Conservation (phyloP, 2,113 vertebrate genomes). For the Ibidorhyncha struthersii region DNA sequence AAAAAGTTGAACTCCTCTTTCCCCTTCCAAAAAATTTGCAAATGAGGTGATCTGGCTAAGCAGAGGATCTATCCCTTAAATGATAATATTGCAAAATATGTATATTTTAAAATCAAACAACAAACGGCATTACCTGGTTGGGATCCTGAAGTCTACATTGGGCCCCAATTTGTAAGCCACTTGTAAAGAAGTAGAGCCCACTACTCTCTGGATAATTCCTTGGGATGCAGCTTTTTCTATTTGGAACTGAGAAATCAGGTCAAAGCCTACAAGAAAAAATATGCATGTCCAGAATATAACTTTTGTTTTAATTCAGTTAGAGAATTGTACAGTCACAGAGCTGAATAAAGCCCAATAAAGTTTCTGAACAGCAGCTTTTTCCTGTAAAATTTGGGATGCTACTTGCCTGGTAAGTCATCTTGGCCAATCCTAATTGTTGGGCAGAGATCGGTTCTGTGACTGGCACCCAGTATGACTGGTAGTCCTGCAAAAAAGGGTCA, state of each 20-base stretch:
- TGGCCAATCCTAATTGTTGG: conserved; percentile 79
- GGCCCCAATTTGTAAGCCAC: conserved; percentile 84
- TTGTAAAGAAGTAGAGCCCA: conserved; percentile 80
- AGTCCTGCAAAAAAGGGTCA: conserved; percentile 75
- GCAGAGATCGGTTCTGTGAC: conserved; percentile 76
- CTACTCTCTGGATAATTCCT: conserved; percentile 79
- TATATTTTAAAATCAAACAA: not conserved
- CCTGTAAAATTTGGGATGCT: not conserved
- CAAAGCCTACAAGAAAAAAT: conserved; percentile 78
- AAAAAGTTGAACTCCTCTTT: not conserved
- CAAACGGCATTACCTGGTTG: conserved; percentile 78
- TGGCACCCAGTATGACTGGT: conserved; percentile 76
- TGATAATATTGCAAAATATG: not conserved
- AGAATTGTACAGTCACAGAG: not conserved
- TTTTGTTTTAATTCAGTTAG: not conserved
- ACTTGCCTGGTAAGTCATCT: conserved; percentile 85
- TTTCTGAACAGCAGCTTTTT: not conserved
- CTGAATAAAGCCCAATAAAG: not conserved
- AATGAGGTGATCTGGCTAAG: not conserved
- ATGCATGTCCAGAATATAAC: not conserved
- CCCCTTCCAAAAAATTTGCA: not conserved
- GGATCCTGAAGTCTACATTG: conserved; percentile 87
- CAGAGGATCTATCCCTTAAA: not conserved
- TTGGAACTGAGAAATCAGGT: conserved; percentile 90
- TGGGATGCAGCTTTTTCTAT: conserved; percentile 85